Percentiles rank a stretch among this genome's conserved stretches.
Conservation (phyloP, 1,140 invertebrate genomes). For the Drepana arcuata region DNA sequence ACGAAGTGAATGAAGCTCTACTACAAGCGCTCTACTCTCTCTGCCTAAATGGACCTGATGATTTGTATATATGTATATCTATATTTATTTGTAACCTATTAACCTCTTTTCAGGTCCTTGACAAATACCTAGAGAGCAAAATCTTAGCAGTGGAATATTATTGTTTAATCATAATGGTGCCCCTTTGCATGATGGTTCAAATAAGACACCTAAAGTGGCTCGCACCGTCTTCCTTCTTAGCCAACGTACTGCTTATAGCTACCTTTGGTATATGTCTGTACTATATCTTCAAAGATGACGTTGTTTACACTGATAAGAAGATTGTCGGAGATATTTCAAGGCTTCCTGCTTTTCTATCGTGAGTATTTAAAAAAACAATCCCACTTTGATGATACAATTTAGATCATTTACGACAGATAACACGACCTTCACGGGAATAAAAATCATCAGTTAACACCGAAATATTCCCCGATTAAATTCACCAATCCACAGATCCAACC, state of each 20-base stretch:
- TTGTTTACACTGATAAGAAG: conserved; percentile 64
- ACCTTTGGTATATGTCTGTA: conserved; percentile 81
- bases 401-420: too few species aligned
- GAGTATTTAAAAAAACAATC: conserved; percentile 37
- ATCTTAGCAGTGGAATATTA: conserved; percentile 66
- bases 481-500: too few species aligned
- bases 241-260: conserved; percentile 78
- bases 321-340: conserved; percentile 33
- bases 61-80: conserved; percentile 1
- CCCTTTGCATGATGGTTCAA: conserved; percentile 75
- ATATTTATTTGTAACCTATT: not conserved
- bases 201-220: conserved; percentile 81
- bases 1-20: too few species aligned
- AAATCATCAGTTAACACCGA: too few species aligned
- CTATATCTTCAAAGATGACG: conserved; percentile 76
- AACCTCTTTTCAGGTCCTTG: conserved; percentile 61
- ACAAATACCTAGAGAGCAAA: conserved; percentile 43
- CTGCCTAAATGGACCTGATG: too few species aligned
- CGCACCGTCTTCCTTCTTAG: conserved; percentile 81
- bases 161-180: conserved; percentile 75
- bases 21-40: too few species aligned
- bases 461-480: too few species aligned
- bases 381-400: too few species aligned
- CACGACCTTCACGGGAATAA: too few species aligned
- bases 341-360: conserved; percentile 56